A percentile compares a stretch with the other conserved stretches of the same genome.
Evolutionary conservation across 2,113 vertebrate species (phyloP).

Genomic region (Xyliphius kryptos): DNA sequence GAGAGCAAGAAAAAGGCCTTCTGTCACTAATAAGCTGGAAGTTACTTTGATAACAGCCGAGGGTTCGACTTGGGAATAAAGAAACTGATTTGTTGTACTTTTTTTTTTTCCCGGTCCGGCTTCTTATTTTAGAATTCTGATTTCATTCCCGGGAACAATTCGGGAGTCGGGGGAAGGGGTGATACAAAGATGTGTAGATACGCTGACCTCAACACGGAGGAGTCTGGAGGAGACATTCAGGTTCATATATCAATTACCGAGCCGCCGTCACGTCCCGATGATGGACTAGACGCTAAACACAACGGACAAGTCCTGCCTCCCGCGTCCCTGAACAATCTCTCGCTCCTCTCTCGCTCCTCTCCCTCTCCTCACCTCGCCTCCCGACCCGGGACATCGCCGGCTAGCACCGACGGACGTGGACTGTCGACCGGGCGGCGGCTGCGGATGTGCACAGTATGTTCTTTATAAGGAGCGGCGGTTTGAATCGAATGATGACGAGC

Average conservation of each 20-base stretch:
- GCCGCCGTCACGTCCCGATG: conserved; percentile 55
- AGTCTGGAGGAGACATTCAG: conserved; percentile 55
- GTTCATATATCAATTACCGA: conserved; percentile 65
- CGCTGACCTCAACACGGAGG: conserved; percentile 57
- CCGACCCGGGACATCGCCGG: no score
- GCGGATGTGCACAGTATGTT: neutral
- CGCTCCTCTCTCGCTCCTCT: no score
- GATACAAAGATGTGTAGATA: conserved; percentile 62
- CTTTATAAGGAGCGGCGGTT: neutral
- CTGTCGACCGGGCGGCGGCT: conserved; percentile 1
- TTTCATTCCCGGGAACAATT: no score
- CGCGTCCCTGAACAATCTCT: conserved; percentile 32
- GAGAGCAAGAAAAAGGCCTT: conserved; percentile 80
- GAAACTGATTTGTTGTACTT: conserved; percentile 60
- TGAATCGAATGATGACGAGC: no score
- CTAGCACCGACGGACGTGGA: neutral
- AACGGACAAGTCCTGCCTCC: conserved; percentile 25
- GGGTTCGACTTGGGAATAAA: conserved; percentile 78
- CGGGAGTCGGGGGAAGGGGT: no score
- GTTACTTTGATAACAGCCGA: conserved; percentile 97
- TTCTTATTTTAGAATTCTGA: no score
- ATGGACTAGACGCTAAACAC: conserved; percentile 36
- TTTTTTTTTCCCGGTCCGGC: no score
- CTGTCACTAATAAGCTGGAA: conserved; percentile 96
- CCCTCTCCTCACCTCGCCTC: no score